phyloP scores from a whole-genome alignment of 2,797 vertebrate species.

The Melanotaenia nigrans region DNA sequence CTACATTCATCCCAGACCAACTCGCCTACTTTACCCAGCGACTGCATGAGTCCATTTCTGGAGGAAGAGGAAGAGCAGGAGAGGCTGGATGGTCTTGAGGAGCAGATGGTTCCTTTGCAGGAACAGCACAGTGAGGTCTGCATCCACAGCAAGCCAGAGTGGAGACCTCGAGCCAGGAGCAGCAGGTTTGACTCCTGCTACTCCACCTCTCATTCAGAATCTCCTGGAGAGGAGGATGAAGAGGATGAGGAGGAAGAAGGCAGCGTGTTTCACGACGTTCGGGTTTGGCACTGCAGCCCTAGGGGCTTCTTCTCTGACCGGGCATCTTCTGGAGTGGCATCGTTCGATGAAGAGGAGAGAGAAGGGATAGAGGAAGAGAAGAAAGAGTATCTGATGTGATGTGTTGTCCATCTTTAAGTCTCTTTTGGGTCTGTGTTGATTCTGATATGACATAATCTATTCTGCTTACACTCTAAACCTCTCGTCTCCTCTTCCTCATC shows the following conservation, averaged over 20 bases:
- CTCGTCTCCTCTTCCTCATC: constrained; percentile 33
- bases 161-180: constrained; percentile 84
- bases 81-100: constrained; percentile 67
- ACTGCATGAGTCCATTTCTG: constrained; percentile 58
- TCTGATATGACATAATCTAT: constrained; percentile 65
- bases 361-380: constrained; percentile 80
- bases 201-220: constrained; percentile 90
- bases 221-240: constrained; percentile 86
- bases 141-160: constrained; percentile 74
- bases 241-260: constrained; percentile 85
- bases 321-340: constrained; percentile 91
- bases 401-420: constrained; percentile 64
- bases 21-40: constrained; percentile 56
- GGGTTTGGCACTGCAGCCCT: constrained; percentile 80
- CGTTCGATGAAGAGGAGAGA: constrained; percentile 87
- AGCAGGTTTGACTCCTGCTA: constrained; percentile 92
- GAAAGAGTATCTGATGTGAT: constrained; percentile 79
- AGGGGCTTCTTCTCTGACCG: constrained; percentile 89
- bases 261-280: constrained; percentile 81
- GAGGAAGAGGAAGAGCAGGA: constrained; percentile 55
- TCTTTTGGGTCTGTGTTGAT: constrained; percentile 60
- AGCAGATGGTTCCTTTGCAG: constrained; percentile 81
- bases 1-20: constrained; percentile 62
- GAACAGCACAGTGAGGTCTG: constrained; percentile 84
- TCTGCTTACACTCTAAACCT: constrained; percentile 51